Base-by-base conservation (phyloP, 2,888 invertebrate genomes). In the Acrobasis repandana region DNA sequence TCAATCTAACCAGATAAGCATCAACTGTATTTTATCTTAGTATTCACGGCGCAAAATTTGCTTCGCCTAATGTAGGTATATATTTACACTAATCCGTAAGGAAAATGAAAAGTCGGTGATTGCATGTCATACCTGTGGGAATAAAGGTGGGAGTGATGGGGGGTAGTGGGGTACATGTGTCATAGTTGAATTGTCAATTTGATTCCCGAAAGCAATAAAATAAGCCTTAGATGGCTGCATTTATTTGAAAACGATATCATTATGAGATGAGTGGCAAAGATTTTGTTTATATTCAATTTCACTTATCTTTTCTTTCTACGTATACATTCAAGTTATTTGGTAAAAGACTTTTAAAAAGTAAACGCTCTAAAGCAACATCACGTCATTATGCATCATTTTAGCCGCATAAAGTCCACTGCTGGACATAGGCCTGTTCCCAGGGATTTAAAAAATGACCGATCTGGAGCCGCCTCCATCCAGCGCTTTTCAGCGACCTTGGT, bases 111-210 rank as follows among this genome's bases (percentile, higher is more conserved):
- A 86, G 81, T 85, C 88, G 86, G 89, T 90, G 91, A 92, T 90
- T 88, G 88, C 89, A 85, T 82, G 84, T 81, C 85, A 85, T 88
- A 85, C 91, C 89, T 85, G 75, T 79, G 90, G 90, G 92, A 92
- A 91, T 91, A 90, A 82, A 88, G 89, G 88, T 85, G 70, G 75
- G 28, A 28, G 28, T 6, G 28, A 28, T 71, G 71, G 69, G 74
- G 74, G 69, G 76, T 63, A 67, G 69, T 60, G 49, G 49, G 75
- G 74, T 79, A 81, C 82, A 81, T 85, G 84, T 85, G 84, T 83
- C 82, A 82, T 77, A 76, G 75, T 77, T 76, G 79, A 85, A 87
- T 86, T 83, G 85, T 77, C 85, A 83, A 85, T 85, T 83, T 82
- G 75, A 78, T 80, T 79, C 73, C 68, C 64, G 69, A 73, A 71